Percentiles rank a stretch among this genome's conserved stretches.
Evolutionary conservation across 2,888 invertebrate species (phyloP).

Genomic region (Drosophila pseudotakahashii): DNA sequence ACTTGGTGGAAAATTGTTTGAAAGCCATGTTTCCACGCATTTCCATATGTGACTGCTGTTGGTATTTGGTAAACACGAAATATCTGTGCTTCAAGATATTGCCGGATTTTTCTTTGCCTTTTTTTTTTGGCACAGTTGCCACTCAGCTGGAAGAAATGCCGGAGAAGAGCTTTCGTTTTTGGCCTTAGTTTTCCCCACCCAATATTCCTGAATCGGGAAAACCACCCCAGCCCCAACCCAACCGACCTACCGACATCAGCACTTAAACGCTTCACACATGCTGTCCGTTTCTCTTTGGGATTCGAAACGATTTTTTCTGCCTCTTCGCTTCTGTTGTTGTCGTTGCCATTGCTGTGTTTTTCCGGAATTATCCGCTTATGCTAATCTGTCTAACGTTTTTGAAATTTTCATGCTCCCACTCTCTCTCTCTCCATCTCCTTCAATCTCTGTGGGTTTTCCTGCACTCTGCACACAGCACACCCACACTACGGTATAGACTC

Average conservation of each 20-base stretch:
- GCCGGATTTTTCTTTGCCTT: constrained; percentile 18
- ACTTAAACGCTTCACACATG: constrained; percentile 64
- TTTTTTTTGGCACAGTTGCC: constrained; percentile 16
- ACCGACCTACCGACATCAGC: constrained; percentile 44
- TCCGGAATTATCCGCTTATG: constrained; percentile 75
- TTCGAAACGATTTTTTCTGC: constrained; percentile 7
- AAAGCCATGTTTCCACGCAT: constrained; percentile 25
- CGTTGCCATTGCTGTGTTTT: constrained; percentile 36
- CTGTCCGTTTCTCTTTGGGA: constrained; percentile 34
- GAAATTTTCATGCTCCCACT: constrained; percentile 40
- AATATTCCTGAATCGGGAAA: neutral
- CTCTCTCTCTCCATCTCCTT: constrained; percentile 4
- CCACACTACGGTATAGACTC: constrained; percentile 54
- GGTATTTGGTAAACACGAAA: constrained; percentile 42
- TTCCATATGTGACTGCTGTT: constrained; percentile 33
- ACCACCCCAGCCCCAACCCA: neutral
- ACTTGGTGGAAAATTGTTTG: constrained; percentile 29
- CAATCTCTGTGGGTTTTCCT: constrained; percentile 9
- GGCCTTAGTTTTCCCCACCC: constrained; percentile 26
- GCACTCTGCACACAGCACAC: neutral
- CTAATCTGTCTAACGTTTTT: constrained; percentile 74
- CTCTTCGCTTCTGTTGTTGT: constrained; percentile 28
- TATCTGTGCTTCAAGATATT: constrained; percentile 32
- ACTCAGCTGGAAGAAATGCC: constrained; percentile 20
- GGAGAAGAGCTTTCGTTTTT: constrained; percentile 14